Base-by-base conservation (phyloP, 2,113 vertebrate species). In the Actenoides lindsayi region DNA sequence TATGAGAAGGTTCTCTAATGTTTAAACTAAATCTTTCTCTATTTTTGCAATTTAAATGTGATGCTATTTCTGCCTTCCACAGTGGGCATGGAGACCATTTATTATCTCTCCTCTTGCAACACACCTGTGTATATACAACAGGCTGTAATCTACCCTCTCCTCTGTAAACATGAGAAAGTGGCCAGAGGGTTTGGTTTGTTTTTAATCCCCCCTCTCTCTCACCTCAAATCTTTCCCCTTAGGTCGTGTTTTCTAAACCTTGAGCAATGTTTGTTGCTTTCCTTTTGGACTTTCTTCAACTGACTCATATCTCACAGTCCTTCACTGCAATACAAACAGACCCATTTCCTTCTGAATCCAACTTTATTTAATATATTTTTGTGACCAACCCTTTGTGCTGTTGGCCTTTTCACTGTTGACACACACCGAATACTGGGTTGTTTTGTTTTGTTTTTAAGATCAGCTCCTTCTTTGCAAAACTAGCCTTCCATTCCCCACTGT, bases 61-160 rank as follows among this genome's bases (percentile, higher is more conserved):
- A 75, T 87, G 77, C 81, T 91, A 77, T 75, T 97, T 93, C 53
- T 77, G 77, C 60, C 75, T 39, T 28, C 74, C 69, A n/a, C n/a
- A 63, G 60, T 28, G 46, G 25, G 23, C 44, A 81, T 2, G 2
- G 64, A 91, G 59, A 91, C 44, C 73, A 54, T 16, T 48, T 76
- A 90, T 83, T 59, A 57, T 28, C 44, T 41, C 24, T 89, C 24
- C 35, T 77, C 59, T 81, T 86, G 63, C 59, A 69, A 74, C 39
- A 39, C 30, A 81, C 16, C 57, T 77, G 50, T 78, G 41, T 74
- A 13, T 48, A 62, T 24, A 31, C 1, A 23, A 67, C 69, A 75
- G 33, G 39, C 56, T 75, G 11, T 48, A 57, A 78, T 74, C 24
- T 23, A 63, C 19, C 28, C 28, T 50, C 37, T 31, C 50, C 35